These are phyloP conservation scores for Anastrepha obliqua DNA, from an alignment of 1,140 invertebrate species.

Conservation along the genomic window DNA sequence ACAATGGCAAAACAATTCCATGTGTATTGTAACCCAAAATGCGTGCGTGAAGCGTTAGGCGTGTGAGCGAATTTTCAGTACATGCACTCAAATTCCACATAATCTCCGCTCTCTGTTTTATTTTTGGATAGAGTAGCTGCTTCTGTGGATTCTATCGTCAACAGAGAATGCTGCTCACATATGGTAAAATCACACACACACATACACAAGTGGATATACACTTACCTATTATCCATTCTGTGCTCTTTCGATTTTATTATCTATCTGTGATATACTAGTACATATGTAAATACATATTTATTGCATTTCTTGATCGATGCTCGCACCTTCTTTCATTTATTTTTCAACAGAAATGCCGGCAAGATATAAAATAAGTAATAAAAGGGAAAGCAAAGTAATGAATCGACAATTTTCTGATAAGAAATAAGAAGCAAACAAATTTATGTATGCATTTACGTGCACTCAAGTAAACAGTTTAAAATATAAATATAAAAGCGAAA, in stretches of 20 bases:
- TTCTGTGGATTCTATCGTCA: neutral
- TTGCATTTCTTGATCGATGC: neutral
- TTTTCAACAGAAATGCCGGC: neutral
- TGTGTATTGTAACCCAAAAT: neutral
- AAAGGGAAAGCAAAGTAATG: neutral
- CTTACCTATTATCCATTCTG: neutral
- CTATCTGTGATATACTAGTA: neutral
- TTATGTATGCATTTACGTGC: neutral
- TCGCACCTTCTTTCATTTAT: neutral
- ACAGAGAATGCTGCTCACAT: neutral
- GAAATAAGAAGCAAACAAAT: neutral
- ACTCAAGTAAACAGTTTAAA: neutral
- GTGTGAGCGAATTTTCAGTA: neutral
- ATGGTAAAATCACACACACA: neutral
- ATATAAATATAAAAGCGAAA: conserved; percentile 15
- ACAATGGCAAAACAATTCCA: no score
- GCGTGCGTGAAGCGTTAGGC: neutral
- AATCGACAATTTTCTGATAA: neutral
- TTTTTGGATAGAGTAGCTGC: neutral
- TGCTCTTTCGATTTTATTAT: neutral
- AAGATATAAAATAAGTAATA: neutral
- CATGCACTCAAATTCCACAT: neutral
- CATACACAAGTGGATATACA: neutral
- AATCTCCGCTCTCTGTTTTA: neutral
- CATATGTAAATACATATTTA: neutral